phyloP scores from a whole-genome alignment of 2,888 invertebrate species.

The Meiosimyza platycephala region DNA sequence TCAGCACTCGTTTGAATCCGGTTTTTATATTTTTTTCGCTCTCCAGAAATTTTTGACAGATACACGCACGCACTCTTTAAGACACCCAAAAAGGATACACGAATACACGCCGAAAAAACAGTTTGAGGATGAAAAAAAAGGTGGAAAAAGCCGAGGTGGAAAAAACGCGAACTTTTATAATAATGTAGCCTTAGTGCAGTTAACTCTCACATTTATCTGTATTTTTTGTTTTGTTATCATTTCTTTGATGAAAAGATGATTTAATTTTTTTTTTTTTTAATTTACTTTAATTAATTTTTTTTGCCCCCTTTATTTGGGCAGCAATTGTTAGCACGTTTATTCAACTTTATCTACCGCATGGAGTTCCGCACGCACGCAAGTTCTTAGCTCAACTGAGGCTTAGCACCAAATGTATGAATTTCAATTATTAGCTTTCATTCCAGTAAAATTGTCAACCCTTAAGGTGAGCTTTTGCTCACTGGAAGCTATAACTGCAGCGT shows the following conservation, averaged over 20 bases:
- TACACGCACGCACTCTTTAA: constrained; percentile 55
- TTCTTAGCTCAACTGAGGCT: constrained; percentile 65
- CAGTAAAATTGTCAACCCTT: too few relatives aligned
- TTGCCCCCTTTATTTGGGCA: not conserved
- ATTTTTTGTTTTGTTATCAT: too few relatives aligned
- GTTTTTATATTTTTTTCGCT: not conserved
- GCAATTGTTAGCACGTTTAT: constrained; percentile 11
- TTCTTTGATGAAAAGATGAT: not conserved
- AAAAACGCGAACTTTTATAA: too few relatives aligned
- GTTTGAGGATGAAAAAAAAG: too few relatives aligned
- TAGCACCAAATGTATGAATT: too few relatives aligned
- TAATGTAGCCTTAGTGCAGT: too few relatives aligned
- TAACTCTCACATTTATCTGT: too few relatives aligned
- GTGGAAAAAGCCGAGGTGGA: too few relatives aligned
- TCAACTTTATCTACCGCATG: constrained; percentile 31
- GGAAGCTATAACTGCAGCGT: too few relatives aligned
- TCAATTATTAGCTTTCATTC: too few relatives aligned
- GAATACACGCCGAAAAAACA: not conserved
- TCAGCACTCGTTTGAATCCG: too few relatives aligned
- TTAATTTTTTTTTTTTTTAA: not conserved
- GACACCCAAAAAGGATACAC: constrained; percentile 56
- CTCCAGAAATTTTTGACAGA: constrained; percentile 52
- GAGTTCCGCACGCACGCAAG: constrained; percentile 60
- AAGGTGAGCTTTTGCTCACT: too few relatives aligned
- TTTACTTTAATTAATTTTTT: not conserved